Conservation (phyloP, 2,797 vertebrate genomes). For the Hylomyscus alleni region DNA sequence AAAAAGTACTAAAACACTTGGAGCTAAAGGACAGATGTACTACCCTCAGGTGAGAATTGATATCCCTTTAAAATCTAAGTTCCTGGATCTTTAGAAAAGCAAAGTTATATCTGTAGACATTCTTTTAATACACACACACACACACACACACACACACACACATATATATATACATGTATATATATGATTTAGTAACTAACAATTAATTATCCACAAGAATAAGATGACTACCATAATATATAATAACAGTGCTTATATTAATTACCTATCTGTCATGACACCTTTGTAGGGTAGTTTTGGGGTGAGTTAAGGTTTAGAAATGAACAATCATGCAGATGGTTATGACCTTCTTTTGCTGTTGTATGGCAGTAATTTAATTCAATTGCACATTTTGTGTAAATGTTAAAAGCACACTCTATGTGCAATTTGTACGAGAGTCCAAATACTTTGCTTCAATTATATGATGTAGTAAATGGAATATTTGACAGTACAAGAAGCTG, state of each 20-base stretch:
- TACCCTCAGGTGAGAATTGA: background rate
- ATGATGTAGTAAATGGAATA: background rate
- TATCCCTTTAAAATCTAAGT: background rate
- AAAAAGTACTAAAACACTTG: background rate
- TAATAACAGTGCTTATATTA: background rate
- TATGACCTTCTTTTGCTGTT: background rate
- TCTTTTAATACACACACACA: too few species aligned
- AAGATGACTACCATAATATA: background rate
- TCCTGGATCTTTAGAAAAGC: background rate
- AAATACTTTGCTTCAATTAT: background rate
- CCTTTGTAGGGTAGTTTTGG: background rate
- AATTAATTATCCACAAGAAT: background rate
- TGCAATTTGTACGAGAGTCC: too few species aligned
- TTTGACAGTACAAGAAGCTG: background rate
- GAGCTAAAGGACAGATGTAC: background rate
- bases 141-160: too few species aligned
- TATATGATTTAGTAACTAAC: background rate
- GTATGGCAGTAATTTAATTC: background rate
- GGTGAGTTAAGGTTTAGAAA: background rate
- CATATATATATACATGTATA: too few species aligned
- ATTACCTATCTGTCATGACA: background rate
- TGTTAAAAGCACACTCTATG: background rate
- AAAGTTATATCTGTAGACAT: background rate
- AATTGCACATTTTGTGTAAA: conserved; percentile 3
- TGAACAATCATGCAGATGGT: background rate